These are phyloP conservation scores for Lepeophtheirus nordmannii DNA, from an alignment of 2,888 invertebrate genomes.

Conservation along the genomic window DNA sequence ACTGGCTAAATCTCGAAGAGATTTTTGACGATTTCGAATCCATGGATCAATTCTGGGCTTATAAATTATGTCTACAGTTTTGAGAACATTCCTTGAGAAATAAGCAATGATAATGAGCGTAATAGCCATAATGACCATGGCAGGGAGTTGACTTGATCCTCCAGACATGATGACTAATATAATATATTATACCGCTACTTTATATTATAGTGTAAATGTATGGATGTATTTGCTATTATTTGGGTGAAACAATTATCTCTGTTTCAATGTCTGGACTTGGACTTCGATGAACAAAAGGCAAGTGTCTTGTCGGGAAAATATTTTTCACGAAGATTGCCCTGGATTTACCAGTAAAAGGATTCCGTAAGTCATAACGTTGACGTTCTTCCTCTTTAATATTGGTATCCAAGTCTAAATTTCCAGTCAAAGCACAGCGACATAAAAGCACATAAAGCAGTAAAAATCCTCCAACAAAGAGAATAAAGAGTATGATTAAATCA, in stretches of 20 bases:
- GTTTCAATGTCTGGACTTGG: no score
- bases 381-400: background rate
- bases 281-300: no score
- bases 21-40: background rate
- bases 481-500: background rate
- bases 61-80: slow-evolving; percentile 14
- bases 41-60: slow-evolving; percentile 11
- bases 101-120: background rate
- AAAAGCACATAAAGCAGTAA: background rate
- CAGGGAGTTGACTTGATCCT: background rate
- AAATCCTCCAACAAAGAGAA: background rate
- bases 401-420: slow-evolving; percentile 1
- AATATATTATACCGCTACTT: no score
- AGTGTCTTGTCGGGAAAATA: no score
- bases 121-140: background rate
- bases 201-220: no score
- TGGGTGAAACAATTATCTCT: no score
- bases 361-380: background rate
- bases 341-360: no score
- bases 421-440: background rate
- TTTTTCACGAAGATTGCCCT: no score
- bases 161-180: background rate
- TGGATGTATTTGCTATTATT: no score
- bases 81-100: background rate
- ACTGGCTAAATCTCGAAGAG: no score